Evolutionary conservation across 2,797 vertebrate genomes (phyloP).

Genomic region (Channallabes apus): DNA sequence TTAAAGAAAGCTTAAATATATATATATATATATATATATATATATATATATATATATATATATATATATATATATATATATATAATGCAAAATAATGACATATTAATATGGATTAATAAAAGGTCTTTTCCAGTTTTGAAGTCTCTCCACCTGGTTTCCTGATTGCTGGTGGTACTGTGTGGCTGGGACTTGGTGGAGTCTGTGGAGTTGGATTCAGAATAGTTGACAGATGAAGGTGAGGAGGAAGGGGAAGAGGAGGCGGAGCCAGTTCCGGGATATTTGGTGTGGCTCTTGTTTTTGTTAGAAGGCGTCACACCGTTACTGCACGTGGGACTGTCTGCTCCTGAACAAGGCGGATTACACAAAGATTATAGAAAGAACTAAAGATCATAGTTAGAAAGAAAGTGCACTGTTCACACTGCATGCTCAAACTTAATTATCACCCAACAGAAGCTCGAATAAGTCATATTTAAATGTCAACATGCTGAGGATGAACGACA

Average conservation of each 20-base stretch:
- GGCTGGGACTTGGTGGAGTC: constrained; percentile 98
- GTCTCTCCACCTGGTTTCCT: constrained; percentile 88
- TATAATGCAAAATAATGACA: not conserved
- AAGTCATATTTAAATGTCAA: not conserved
- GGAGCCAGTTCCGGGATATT: constrained; percentile 89
- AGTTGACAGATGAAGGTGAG: constrained; percentile 95
- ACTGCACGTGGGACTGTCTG: constrained; percentile 96
- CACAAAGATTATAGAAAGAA: no score
- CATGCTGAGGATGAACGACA: not conserved
- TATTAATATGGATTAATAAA: not conserved
- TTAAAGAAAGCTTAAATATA: not conserved
- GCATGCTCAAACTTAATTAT: not conserved
- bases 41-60: not conserved
- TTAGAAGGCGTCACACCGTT: constrained; percentile 87
- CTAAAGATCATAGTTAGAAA: not conserved
- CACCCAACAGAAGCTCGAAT: not conserved
- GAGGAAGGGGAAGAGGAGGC: constrained; percentile 92
- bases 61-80: not conserved
- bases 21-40: not conserved
- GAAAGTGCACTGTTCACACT: not conserved
- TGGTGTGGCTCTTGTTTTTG: constrained; percentile 89
- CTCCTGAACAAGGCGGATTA: constrained; percentile 68
- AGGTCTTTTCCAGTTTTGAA: not conserved
- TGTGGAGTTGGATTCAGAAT: constrained; percentile 96
- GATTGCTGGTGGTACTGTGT: constrained; percentile 94